Conservation (phyloP, 2,888 invertebrate species). For the Brachypterus glaber region DNA sequence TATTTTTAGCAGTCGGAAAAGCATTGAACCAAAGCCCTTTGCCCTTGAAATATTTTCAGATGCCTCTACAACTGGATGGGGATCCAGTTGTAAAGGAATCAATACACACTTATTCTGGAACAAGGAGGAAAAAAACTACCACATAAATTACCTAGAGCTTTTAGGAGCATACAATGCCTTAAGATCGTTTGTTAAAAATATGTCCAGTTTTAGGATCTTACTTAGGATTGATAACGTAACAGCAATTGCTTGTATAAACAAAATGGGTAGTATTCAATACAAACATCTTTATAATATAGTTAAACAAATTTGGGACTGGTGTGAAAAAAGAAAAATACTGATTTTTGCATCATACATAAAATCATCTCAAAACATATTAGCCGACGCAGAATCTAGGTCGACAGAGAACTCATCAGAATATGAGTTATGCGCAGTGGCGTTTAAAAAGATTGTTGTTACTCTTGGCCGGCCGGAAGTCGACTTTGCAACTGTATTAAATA, state of each 20-base stretch:
- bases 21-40: neutral
- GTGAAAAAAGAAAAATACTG: constrained; percentile 17
- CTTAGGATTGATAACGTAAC: constrained; percentile 16
- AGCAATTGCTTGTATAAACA: constrained; percentile 14
- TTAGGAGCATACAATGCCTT: constrained; percentile 16
- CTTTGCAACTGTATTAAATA: constrained; percentile 22
- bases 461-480: constrained; percentile 20
- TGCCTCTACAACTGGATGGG: neutral
- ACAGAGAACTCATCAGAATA: constrained; percentile 12
- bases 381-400: constrained; percentile 11
- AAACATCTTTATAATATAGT: constrained; percentile 15
- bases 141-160: constrained; percentile 19
- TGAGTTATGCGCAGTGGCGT: constrained; percentile 7
- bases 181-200: constrained; percentile 13
- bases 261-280: constrained; percentile 16
- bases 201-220: constrained; percentile 10
- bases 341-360: constrained; percentile 15
- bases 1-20: neutral
- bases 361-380: constrained; percentile 15
- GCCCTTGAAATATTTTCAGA: neutral
- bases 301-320: constrained; percentile 19
- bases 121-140: constrained; percentile 9
- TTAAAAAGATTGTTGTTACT: constrained; percentile 7
- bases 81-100: neutral
- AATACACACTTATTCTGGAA: neutral